Conservation (phyloP, 2,113 vertebrate genomes). For the Alectura lathami region DNA sequence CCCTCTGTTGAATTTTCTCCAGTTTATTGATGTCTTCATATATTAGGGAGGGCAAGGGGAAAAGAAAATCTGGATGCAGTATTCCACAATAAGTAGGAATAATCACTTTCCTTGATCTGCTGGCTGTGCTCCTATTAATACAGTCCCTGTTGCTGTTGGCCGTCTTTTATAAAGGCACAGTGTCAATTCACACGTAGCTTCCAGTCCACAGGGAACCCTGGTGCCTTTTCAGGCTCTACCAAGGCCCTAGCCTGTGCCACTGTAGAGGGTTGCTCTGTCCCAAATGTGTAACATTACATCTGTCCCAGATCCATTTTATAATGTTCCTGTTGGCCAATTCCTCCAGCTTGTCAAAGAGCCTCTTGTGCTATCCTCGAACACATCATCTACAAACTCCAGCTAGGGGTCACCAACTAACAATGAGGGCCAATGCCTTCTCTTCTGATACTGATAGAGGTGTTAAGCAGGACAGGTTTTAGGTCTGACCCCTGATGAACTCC, state of each 20-base stretch:
- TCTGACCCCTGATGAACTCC: background rate
- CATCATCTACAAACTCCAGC: background rate
- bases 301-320: background rate
- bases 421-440: background rate
- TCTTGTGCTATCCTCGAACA: background rate
- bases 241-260: background rate
- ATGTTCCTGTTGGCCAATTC: background rate
- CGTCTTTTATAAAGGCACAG: background rate
- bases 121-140: background rate
- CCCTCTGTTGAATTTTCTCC: background rate
- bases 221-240: background rate
- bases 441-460: background rate
- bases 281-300: background rate
- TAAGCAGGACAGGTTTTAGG: background rate
- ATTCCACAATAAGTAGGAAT: background rate
- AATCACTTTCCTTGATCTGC: background rate
- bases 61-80: background rate
- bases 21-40: background rate
- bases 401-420: background rate
- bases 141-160: background rate
- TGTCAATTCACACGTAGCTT: background rate
- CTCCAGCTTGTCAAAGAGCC: background rate
- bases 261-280: background rate
- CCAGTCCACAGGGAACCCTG: background rate
- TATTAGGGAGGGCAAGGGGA: background rate